A percentile compares a stretch with the other conserved stretches of the same genome.
Conservation (phyloP, 30 jellyfish, hydroid and myxozoan species). For the Hydractinia echinata region DNA sequence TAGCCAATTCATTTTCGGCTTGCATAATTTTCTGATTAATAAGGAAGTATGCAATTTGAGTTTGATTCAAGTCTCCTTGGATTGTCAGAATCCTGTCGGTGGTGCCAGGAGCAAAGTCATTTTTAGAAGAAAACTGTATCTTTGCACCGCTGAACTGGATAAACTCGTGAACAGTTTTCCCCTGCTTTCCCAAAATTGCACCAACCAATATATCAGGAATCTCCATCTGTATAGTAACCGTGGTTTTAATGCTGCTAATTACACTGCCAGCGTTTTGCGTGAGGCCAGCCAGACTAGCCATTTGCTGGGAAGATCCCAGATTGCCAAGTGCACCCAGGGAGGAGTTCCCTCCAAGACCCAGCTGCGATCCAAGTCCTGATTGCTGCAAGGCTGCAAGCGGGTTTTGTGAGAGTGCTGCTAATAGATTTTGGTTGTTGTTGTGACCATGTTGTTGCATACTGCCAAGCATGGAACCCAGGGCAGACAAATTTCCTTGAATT, state of each 20-base stretch:
- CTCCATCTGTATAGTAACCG: constrained; percentile 89
- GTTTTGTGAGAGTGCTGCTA: constrained; percentile 29
- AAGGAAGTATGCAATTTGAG: constrained; percentile 93
- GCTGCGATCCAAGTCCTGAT: constrained; percentile 34
- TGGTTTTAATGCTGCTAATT: constrained; percentile 64
- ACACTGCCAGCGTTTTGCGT: constrained; percentile 50
- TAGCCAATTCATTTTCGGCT: constrained; percentile 70
- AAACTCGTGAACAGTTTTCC: constrained; percentile 88
- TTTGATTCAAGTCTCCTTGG: constrained; percentile 86
- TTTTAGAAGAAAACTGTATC: constrained; percentile 94
- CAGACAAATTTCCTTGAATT: constrained; percentile 50
- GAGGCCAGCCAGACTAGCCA: constrained; percentile 28
- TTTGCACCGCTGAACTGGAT: constrained; percentile 98
- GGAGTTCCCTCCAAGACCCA: constrained; percentile 40
- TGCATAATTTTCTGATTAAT: constrained; percentile 88
- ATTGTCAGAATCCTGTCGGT: constrained; percentile 87
- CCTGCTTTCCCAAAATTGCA: constrained; percentile 92
- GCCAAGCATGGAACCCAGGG: constrained; percentile 70
- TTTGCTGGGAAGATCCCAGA: constrained; percentile 23
- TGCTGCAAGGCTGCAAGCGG: constrained; percentile 52
- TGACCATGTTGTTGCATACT: constrained; percentile 54
- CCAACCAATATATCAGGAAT: constrained; percentile 93
- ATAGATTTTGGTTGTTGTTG: constrained; percentile 28
- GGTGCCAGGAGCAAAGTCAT: constrained; percentile 96
- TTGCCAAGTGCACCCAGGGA: constrained; percentile 49